phyloP scores from a whole-genome alignment of 1,140 invertebrate species.

The Drosophila burlai region DNA sequence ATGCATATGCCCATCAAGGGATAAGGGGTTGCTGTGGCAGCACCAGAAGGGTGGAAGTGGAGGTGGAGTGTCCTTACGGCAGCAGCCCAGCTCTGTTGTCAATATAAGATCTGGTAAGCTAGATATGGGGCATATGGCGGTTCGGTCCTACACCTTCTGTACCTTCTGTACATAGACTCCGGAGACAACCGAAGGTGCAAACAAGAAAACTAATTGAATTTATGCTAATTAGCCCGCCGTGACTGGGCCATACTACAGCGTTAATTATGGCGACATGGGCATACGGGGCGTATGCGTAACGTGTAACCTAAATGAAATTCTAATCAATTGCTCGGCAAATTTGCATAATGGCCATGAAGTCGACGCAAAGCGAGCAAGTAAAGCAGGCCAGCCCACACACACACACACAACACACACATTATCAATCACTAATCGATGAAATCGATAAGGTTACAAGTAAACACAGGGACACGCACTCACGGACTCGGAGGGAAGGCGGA shows the following conservation, averaged over 20 bases:
- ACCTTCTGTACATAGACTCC: conserved; percentile 2
- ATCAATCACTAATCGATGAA: conserved; percentile 79
- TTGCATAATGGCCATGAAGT: conserved; percentile 66
- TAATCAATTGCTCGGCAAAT: conserved; percentile 71
- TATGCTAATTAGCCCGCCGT: conserved; percentile 70
- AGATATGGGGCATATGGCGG: conserved; percentile 8
- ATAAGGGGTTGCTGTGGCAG: background rate
- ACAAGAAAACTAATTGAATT: conserved; percentile 73
- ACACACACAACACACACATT: conserved; percentile 68
- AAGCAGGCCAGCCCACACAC: conserved; percentile 51
- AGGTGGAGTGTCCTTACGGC: conserved; percentile 2
- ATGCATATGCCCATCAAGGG: conserved; percentile 32
- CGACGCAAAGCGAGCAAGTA: conserved; percentile 21
- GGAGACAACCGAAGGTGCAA: conserved; percentile 45
- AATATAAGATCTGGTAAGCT: conserved; percentile 24
- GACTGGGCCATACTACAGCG: conserved; percentile 36
- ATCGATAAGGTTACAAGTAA: conserved; percentile 66
- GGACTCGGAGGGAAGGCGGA: background rate
- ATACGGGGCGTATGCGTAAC: conserved; percentile 62
- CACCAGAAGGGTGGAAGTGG: conserved; percentile 24
- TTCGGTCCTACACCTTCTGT: background rate
- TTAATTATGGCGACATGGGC: conserved; percentile 59
- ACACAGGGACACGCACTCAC: conserved; percentile 15
- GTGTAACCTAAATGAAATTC: conserved; percentile 63
- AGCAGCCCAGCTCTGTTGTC: conserved; percentile 11